Conservation (phyloP, 2,888 invertebrate species). For the Lysandra bellargus region DNA sequence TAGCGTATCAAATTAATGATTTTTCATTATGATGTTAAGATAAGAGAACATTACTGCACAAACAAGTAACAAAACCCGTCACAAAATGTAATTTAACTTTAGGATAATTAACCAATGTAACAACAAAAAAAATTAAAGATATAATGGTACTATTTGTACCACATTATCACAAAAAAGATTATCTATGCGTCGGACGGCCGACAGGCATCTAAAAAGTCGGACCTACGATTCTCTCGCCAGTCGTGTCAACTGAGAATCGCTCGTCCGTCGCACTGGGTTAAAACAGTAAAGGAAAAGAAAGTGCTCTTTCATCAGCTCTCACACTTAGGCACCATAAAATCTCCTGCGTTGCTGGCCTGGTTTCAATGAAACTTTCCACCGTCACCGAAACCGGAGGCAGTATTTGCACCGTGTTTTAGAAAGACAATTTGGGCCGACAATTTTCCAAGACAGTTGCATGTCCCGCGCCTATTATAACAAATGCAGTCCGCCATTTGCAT, state of each 20-base stretch:
- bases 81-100: neutral
- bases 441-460: constrained; percentile 2
- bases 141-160: neutral
- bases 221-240: too few species aligned
- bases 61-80: neutral
- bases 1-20: neutral
- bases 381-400: neutral
- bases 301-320: too few species aligned
- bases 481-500: constrained; percentile 47
- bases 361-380: too few species aligned
- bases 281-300: too few species aligned
- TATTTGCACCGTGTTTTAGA: neutral
- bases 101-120: neutral
- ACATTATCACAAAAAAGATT: too few species aligned
- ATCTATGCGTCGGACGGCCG: too few species aligned
- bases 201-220: too few species aligned
- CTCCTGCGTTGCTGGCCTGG: neutral
- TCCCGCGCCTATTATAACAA: constrained; percentile 17
- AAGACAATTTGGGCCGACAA: neutral
- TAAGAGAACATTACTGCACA: neutral
- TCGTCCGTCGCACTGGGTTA: too few species aligned
- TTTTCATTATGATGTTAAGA: neutral
- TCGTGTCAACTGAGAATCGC: too few species aligned
- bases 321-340: neutral
- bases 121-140: neutral